Evolutionary conservation across 2,888 invertebrate species (phyloP), one percentile per base, ranked within the genome.

Genomic region (Theretra japonica): DNA sequence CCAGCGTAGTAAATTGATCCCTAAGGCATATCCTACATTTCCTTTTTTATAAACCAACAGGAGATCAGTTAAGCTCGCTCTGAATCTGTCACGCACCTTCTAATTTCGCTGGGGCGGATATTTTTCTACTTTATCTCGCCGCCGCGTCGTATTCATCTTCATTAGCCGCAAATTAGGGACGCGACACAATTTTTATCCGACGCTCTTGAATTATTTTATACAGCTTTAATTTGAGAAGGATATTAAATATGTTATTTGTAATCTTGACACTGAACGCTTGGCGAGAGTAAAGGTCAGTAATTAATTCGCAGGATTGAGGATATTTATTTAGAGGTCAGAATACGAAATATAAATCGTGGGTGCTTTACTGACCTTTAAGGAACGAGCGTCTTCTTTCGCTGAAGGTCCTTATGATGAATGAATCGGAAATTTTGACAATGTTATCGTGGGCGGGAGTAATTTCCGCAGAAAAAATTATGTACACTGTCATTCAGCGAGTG

Each of bases 91-190:
- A 19, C 59, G 6, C 23, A 58, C 58, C 23, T 33, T 28, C 62
- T 28, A 19, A 65, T 65, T 48, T 48, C 23, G 65, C 48, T 17
- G 23, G 48, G 58, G 17, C 48, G 65, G 65, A 65, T 48, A 41
- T 68, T 21, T 70, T 23, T 19, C 56, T 68, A 69, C 21, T 73
- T 70, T 73, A 28, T 74, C 30, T 50, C 30, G 15, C 59, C 19
- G 58, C 59, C 28, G 62, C 75, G 70, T 58, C 70, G 73, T 72
- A 83, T 83, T 73, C 75, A 71, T 83, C 82, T 83, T 81, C 80
- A 82, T 83, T 83, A 80, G 73, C 73, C 72, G 59, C 48, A 57
- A 75, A 78, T 78, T 79, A 77, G 73, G 74, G 70, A 59, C 53
- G 75, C 33, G 57, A 65, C 65, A 17, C 23, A 65, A 23, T 65